phyloP scores from a whole-genome alignment of 2,113 vertebrate species.

The Arenaria interpres region DNA sequence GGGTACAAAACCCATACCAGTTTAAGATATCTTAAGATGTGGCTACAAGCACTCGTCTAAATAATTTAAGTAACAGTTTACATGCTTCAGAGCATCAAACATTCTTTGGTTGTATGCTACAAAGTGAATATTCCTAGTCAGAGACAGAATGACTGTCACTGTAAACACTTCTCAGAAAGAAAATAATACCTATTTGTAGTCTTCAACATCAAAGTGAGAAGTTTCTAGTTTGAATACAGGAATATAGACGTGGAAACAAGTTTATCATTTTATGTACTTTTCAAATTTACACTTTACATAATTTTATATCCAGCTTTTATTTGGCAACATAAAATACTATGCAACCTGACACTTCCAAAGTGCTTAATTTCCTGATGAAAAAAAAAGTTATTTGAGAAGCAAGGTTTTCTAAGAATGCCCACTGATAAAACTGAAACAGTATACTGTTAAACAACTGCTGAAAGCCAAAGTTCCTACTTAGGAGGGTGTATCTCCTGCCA shows the following conservation, averaged over 20 bases:
- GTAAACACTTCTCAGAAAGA: neutral
- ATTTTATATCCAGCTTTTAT: neutral
- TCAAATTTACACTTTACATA: neutral
- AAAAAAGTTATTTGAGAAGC: neutral
- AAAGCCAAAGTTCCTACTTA: neutral
- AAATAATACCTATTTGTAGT: neutral
- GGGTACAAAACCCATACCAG: neutral
- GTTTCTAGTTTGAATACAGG: neutral
- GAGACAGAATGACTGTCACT: neutral
- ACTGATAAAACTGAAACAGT: neutral
- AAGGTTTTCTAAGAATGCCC: neutral
- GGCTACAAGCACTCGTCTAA: neutral
- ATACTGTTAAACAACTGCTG: neutral
- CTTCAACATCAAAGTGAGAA: neutral
- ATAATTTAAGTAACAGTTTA: neutral
- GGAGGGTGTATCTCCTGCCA: neutral
- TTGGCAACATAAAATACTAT: neutral
- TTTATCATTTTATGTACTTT: neutral
- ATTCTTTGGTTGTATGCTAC: neutral
- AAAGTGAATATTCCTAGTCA: neutral
- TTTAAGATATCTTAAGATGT: neutral
- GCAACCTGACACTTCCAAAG: neutral
- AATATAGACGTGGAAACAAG: rapidly evolving
- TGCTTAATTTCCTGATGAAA: neutral
- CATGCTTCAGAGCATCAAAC: neutral